Conservation (phyloP, 1,140 invertebrate genomes). For the Drosophila nigrodunni region DNA sequence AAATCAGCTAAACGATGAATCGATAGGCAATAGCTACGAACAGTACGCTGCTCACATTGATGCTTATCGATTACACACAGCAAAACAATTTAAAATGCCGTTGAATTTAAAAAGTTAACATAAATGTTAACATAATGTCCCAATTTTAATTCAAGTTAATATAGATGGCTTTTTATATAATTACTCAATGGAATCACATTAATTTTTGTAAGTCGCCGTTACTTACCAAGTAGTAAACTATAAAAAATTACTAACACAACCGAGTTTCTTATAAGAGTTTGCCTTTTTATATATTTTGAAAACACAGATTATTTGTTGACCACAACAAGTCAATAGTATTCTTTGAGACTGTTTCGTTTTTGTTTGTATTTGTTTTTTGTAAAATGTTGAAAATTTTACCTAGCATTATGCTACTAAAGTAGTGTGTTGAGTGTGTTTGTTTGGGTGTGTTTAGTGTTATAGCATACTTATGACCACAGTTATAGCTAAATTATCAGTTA, state of each 20-base stretch:
- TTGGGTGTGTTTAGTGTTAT: constrained; percentile 39
- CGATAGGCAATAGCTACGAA: too few relatives aligned
- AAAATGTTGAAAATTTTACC: constrained; percentile 28
- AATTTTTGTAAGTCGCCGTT: too few relatives aligned
- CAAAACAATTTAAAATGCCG: too few relatives aligned
- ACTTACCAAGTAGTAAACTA: background rate
- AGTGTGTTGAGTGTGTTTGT: constrained; percentile 19
- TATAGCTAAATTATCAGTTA: constrained; percentile 77
- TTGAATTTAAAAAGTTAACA: too few relatives aligned
- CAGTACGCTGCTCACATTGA: too few relatives aligned
- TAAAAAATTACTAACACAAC: constrained; percentile 15
- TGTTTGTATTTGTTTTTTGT: constrained; percentile 7
- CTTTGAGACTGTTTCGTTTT: constrained; percentile 47
- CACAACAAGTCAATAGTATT: constrained; percentile 26
- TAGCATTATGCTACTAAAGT: constrained; percentile 22
- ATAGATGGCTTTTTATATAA: too few relatives aligned
- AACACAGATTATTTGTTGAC: constrained; percentile 37
- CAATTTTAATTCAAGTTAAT: too few relatives aligned
- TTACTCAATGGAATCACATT: background rate
- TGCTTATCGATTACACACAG: too few relatives aligned
- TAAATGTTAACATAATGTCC: too few relatives aligned
- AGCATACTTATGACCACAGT: constrained; percentile 69
- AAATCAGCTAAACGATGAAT: too few relatives aligned
- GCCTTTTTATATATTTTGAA: constrained; percentile 30
- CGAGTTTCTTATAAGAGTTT: constrained; percentile 22